Percentiles rank a stretch among this genome's conserved stretches.
Evolutionary conservation across 2,113 vertebrate species (phyloP).

Genomic region (Mesocricetus auratus): DNA sequence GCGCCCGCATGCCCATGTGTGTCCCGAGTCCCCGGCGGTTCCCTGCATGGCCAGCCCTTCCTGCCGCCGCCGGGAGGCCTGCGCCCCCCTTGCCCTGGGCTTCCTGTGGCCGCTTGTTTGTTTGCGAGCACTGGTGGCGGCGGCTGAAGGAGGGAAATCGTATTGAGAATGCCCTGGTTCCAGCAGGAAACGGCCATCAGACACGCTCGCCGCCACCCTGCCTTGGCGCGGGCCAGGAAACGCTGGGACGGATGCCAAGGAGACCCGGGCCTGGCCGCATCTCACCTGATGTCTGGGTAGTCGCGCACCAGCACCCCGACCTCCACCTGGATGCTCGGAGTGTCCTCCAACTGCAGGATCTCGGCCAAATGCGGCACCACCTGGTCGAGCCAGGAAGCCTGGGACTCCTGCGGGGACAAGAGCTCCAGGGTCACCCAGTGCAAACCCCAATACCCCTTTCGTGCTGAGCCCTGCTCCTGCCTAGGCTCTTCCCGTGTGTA

Average conservation of each 20-base stretch:
- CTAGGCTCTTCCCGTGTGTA: not conserved
- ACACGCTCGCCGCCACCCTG: slow-evolving; percentile 76
- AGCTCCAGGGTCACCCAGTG: fast-evolving
- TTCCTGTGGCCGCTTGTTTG: slow-evolving; percentile 80
- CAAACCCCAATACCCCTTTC: not conserved
- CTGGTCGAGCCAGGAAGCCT: slow-evolving; percentile 91
- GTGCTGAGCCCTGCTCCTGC: not conserved
- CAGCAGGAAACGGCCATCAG: slow-evolving; percentile 81
- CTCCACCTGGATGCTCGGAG: slow-evolving; percentile 95
- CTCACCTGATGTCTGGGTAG: slow-evolving; percentile 95
- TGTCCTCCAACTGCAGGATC: slow-evolving; percentile 94
- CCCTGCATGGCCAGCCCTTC: slow-evolving; percentile 64
- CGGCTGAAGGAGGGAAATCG: slow-evolving; percentile 75
- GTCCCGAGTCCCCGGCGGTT: slow-evolving; percentile 32
- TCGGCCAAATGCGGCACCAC: slow-evolving; percentile 92
- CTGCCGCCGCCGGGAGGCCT: slow-evolving; percentile 57
- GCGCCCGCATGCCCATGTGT: not conserved
- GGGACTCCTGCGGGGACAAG: slow-evolving; percentile 88
- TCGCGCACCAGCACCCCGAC: slow-evolving; percentile 92
- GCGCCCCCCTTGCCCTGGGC: slow-evolving; percentile 57
- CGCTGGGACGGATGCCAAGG: slow-evolving; percentile 52
- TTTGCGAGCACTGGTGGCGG: slow-evolving; percentile 58
- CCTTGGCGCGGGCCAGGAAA: slow-evolving; percentile 75
- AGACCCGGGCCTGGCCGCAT: not conserved
- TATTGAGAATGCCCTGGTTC: slow-evolving; percentile 74